Evolutionary conservation across 2,113 vertebrate species (phyloP).

Genomic region (Strigops habroptila): DNA sequence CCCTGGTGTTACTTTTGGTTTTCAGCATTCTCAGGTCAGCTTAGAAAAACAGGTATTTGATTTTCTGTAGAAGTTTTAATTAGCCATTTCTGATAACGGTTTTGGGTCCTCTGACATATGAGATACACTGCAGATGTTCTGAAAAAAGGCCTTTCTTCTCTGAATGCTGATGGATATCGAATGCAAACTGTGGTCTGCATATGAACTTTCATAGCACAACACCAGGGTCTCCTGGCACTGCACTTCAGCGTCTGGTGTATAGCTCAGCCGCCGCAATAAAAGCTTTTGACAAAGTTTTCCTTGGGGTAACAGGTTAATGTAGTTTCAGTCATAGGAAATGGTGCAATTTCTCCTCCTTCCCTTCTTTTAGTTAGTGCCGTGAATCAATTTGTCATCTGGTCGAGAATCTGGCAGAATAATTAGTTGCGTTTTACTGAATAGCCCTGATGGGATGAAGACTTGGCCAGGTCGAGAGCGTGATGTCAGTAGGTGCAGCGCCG

Average conservation of each 20-base stretch:
- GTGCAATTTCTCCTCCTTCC: slow-evolving; percentile 44
- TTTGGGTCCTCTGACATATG: not conserved
- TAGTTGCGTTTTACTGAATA: slow-evolving; percentile 31
- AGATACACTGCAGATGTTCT: slow-evolving; percentile 22
- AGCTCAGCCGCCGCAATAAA: not conserved
- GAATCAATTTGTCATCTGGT: slow-evolving; percentile 63
- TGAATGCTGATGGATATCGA: not conserved
- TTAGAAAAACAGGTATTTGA: not conserved
- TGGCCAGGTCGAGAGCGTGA: not conserved
- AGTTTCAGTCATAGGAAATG: slow-evolving; percentile 46
- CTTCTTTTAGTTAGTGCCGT: slow-evolving; percentile 4
- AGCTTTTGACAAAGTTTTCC: slow-evolving; percentile 34
- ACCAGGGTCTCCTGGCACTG: not conserved
- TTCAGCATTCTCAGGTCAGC: not conserved
- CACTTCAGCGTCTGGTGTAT: slow-evolving; percentile 2
- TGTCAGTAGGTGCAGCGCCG: slow-evolving; percentile 24
- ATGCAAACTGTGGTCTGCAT: slow-evolving; percentile 4
- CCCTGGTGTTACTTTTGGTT: not conserved
- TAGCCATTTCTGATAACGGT: slow-evolving; percentile 15
- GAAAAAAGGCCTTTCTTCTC: slow-evolving; percentile 21
- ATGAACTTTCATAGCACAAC: not conserved
- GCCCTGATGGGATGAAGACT: not conserved
- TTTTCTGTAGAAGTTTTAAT: slow-evolving; percentile 22
- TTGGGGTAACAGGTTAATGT: slow-evolving; percentile 52
- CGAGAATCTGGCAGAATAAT: slow-evolving; percentile 15